These are phyloP conservation scores for Panopea generosa DNA, from an alignment of 2,888 invertebrate genomes.

Conservation along the genomic window DNA sequence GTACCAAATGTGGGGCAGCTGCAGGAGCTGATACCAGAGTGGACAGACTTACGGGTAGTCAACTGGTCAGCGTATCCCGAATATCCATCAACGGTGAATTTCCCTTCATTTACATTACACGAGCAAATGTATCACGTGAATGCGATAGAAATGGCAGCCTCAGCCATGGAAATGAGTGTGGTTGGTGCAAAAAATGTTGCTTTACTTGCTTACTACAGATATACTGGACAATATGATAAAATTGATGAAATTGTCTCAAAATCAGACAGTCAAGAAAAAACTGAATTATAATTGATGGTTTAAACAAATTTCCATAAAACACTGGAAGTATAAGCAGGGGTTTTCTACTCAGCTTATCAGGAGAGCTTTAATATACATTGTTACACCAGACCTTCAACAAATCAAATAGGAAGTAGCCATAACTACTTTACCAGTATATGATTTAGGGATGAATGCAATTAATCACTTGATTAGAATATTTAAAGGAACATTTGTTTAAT, in stretches of 20 bases:
- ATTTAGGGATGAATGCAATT: no score
- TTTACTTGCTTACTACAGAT: constrained; percentile 86
- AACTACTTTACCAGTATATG: no score
- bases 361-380: no score
- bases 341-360: no score
- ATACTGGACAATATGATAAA: constrained; percentile 76
- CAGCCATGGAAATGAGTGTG: constrained; percentile 90
- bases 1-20: constrained; percentile 86
- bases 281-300: constrained; percentile 51
- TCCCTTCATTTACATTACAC: constrained; percentile 86
- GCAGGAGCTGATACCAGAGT: constrained; percentile 85
- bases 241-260: constrained; percentile 72
- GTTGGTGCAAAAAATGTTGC: constrained; percentile 89
- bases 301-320: no score
- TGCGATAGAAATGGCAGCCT: constrained; percentile 89
- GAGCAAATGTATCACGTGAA: constrained; percentile 88
- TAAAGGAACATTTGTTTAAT: no score
- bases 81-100: constrained; percentile 76
- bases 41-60: constrained; percentile 72
- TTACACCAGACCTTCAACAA: no score
- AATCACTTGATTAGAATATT: no score
- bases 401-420: no score
- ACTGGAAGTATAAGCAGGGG: no score
- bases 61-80: constrained; percentile 82
- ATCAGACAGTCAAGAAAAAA: constrained; percentile 26